Evolutionary conservation across 2,797 vertebrate species (phyloP), one percentile per base, ranked within the genome.

Genomic region (Ctenopoma kingsleyae): DNA sequence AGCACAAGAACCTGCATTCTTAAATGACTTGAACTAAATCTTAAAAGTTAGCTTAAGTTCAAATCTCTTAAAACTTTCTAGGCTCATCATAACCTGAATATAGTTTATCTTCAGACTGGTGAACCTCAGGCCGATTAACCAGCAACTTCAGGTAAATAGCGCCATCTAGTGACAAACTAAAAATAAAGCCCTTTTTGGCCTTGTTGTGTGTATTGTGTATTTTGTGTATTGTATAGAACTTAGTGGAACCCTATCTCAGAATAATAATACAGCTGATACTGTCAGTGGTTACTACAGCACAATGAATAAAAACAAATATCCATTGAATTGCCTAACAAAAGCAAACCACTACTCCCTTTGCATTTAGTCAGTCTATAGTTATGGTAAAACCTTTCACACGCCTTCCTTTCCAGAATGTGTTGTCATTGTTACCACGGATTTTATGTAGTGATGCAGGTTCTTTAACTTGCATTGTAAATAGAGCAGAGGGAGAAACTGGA

Each of bases 161-260:
- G 43, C 81, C 86, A 84, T 63, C 92, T 87, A 84, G 78, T 87
- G 90, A 6, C 0, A 1, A 7, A 40, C 9, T 6, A 49, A 52
- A 46, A 32, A 11, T 3, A 36, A 54, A 60, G 8, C 9, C 15
- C 8, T 44, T 47, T 44, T 41, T 1, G 47, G 13, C 17, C 9
- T 72, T 40, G 15, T 40, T 13, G 16, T 40, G 15, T 15, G 6
- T 40, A 15, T 27, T 38, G 12, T 40, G 11, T 16, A 16, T 16
- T 16, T 36, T 36, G 38, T 40, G 9, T 5, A 64, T 36, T 65
- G 15, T 23, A 48, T 19, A 41, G 3, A 38, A 22, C 50, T 15
- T 38, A 15, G 38, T 46, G 6, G 6, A 15, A 53, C 25, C 12
- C 1, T 32, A 1, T 30, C 20, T 25, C 15, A 25, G 19, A 55